These are phyloP conservation scores for Catostylus mosaicus DNA, from an alignment of 30 jellyfish, hydroid and myxozoan genomes.

Conservation along the genomic window DNA sequence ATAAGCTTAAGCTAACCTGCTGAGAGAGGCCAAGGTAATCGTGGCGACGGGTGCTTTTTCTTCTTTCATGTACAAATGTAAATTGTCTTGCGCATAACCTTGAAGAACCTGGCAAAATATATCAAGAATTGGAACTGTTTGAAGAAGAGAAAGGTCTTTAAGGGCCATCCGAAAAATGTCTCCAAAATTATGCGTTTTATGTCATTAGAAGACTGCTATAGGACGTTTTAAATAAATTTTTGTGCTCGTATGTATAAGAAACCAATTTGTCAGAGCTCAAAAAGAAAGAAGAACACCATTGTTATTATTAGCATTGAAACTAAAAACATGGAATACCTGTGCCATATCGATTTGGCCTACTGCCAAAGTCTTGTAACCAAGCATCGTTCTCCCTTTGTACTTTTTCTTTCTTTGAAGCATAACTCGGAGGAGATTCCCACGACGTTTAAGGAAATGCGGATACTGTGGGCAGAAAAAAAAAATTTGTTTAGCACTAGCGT, in stretches of 20 bases:
- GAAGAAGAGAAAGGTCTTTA: no score
- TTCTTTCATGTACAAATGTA: constrained; percentile 79
- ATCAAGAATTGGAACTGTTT: no score
- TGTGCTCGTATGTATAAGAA: no score
- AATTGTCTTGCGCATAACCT: constrained; percentile 80
- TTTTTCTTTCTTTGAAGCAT: constrained; percentile 93
- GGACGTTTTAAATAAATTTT: no score
- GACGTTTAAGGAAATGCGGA: constrained; percentile 95
- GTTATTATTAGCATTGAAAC: no score
- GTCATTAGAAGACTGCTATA: no score
- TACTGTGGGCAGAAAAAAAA: constrained; percentile 55
- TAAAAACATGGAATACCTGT: constrained; percentile 88
- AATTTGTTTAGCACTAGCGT: no score
- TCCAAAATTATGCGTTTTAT: no score
- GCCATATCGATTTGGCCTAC: constrained; percentile 95
- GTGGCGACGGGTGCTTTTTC: constrained; percentile 89
- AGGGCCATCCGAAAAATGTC: no score
- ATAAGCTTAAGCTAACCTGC: constrained; percentile 68
- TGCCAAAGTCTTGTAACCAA: constrained; percentile 97
- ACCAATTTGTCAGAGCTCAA: no score
- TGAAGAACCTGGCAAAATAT: constrained; percentile 92
- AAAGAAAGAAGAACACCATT: no score
- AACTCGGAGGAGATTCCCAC: constrained; percentile 86
- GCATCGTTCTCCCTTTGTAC: constrained; percentile 92
- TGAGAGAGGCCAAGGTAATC: constrained; percentile 71